Base-by-base conservation (phyloP, 2,888 invertebrate species). In the Apamea monoglypha region DNA sequence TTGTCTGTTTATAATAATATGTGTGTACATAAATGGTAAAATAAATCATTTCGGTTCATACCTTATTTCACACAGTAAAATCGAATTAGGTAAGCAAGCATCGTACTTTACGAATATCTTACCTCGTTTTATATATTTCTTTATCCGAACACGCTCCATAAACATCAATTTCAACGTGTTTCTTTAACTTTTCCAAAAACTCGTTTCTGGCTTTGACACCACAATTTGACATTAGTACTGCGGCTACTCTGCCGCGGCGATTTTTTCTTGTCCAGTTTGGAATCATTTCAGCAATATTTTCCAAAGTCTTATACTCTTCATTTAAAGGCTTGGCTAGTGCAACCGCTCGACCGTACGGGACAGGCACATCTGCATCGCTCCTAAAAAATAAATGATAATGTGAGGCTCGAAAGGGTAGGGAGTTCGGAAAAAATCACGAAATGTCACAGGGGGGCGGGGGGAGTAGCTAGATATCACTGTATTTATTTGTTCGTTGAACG, bases 321-420 rank as follows among this genome's bases (percentile, higher is more conserved):
- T 86, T 74, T 50, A 90, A 18, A 12, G 92, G 90, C 40, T 82
- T 73, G 12, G 80, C 80, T 16, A 94, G 81, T 6, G 94, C 87
- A 3, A 97, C 79, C 4, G 97, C 97, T 70, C 98, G 96, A 0
- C 98, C 98, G 79, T 98, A 98, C 0, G 98, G 98, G 7, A 98
- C 97, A 1, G 98, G 98, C 29, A 98, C 95, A 86, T 98, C 98
- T 4, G 98, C 96, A 83, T 97, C 97, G 91, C 95, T 96, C 90
- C 98, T 97, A 93, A 91, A 97, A 92, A 50, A 56, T 12, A 1
- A 25, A 72, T 6, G 14, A 14, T 16, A 16, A n/a, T 25, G n/a
- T 56, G 25, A 56, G 12, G 12, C 56, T 56, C 12, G n/a, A 56
- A 25, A 1, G 47, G 18, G 2, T 18, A 50, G 5, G 56, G 25